A percentile compares a stretch with the other conserved stretches of the same genome.
phyloP scores from a whole-genome alignment of 2,888 invertebrate species.

The Agrilus cyanescens region DNA sequence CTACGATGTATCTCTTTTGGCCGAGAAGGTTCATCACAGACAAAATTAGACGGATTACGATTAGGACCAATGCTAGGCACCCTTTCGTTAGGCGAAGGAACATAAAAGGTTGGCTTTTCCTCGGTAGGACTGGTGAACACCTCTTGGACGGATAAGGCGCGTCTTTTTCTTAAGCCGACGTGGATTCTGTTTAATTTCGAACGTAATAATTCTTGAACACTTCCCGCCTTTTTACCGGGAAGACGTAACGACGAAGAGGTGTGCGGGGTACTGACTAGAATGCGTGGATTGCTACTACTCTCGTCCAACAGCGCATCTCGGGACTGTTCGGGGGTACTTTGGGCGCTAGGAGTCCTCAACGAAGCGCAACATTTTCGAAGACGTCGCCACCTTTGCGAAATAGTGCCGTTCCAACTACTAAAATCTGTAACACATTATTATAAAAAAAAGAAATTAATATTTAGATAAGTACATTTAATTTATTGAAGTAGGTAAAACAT shows the following conservation, averaged over 20 bases:
- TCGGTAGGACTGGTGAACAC: slow-evolving; percentile 37
- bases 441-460: no score
- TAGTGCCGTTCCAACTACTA: slow-evolving; percentile 57
- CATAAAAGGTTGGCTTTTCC: slow-evolving; percentile 54
- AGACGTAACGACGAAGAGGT: slow-evolving; percentile 37
- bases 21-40: slow-evolving; percentile 11
- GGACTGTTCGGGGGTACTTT: slow-evolving; percentile 40
- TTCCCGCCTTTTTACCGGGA: slow-evolving; percentile 32
- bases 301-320: slow-evolving; percentile 43
- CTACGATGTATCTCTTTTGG: slow-evolving; percentile 14
- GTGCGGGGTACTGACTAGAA: slow-evolving; percentile 33
- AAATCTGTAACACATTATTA: slow-evolving; percentile 45
- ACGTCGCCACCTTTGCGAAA: slow-evolving; percentile 64
- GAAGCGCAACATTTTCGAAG: slow-evolving; percentile 56
- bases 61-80: slow-evolving; percentile 9
- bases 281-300: slow-evolving; percentile 34
- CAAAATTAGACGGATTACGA: neutral
- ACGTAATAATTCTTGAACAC: slow-evolving; percentile 51
- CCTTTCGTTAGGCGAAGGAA: slow-evolving; percentile 45
- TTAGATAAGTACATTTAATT: no score
- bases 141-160: slow-evolving; percentile 59
- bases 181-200: slow-evolving; percentile 59
- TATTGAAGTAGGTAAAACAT: no score
- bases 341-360: slow-evolving; percentile 37
- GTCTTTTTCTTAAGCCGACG: slow-evolving; percentile 51